phyloP scores from a whole-genome alignment of 2,888 invertebrate species.

The Eristalis tenax region DNA sequence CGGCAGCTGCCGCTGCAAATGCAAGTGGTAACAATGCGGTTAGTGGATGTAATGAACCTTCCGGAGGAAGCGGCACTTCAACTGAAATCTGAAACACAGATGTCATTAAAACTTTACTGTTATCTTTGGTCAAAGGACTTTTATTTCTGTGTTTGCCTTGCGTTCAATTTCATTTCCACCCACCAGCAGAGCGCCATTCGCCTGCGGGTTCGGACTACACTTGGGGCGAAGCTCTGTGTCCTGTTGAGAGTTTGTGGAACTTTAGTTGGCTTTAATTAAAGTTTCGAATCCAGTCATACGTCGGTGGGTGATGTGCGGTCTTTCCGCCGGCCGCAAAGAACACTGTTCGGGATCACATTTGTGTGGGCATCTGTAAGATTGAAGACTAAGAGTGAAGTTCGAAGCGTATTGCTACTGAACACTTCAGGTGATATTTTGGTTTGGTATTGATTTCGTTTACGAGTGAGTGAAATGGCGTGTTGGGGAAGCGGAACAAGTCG shows the following conservation, averaged over 20 bases:
- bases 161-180: neutral
- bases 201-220: neutral
- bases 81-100: slow-evolving; percentile 63
- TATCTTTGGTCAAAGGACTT: slow-evolving; percentile 49
- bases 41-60: slow-evolving; percentile 59
- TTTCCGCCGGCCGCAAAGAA: neutral
- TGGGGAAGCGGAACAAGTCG: no score
- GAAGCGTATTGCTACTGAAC: neutral
- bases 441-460: no score
- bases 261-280: slow-evolving; percentile 43
- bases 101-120: slow-evolving; percentile 63
- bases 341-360: neutral
- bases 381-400: neutral
- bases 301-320: neutral
- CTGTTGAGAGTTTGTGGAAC: slow-evolving; percentile 17
- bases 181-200: neutral
- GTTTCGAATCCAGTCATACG: neutral
- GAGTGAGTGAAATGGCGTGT: no score
- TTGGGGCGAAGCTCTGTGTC: neutral
- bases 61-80: slow-evolving; percentile 11
- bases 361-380: neutral
- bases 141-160: slow-evolving; percentile 36
- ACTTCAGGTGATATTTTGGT: neutral
- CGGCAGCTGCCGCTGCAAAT: slow-evolving; percentile 4
- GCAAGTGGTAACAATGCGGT: slow-evolving; percentile 43